Percentiles rank a stretch among this genome's conserved stretches.
These are phyloP conservation scores for Liopterus haemorrhoidalis DNA, from an alignment of 2,888 invertebrate species.

Conservation along the genomic window DNA sequence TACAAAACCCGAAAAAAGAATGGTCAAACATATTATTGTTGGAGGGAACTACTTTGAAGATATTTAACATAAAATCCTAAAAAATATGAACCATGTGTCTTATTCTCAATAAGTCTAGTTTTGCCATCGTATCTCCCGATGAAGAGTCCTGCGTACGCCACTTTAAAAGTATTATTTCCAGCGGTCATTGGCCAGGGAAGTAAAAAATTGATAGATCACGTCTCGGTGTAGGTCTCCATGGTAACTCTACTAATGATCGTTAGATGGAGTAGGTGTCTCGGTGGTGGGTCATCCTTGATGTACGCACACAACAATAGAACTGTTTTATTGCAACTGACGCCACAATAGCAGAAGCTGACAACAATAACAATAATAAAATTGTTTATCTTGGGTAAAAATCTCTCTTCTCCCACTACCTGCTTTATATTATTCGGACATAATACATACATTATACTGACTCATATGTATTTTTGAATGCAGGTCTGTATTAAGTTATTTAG, in stretches of 20 bases:
- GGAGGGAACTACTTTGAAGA: too few relatives aligned
- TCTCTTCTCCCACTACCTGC: conserved; percentile 28
- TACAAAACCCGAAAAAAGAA: too few relatives aligned
- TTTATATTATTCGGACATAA: conserved; percentile 30
- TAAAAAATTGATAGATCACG: too few relatives aligned
- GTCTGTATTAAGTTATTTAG: conserved; percentile 1
- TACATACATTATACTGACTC: conserved; percentile 20
- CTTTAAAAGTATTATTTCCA: background rate
- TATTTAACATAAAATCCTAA: too few relatives aligned
- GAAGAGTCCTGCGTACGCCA: too few relatives aligned
- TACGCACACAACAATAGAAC: conserved; percentile 37
- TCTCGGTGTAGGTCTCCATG: too few relatives aligned
- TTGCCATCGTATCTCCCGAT: too few relatives aligned
- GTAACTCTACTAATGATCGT: background rate
- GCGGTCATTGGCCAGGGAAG: background rate
- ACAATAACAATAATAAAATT: conserved; percentile 39
- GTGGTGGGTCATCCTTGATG: conserved; percentile 33
- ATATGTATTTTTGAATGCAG: too few relatives aligned
- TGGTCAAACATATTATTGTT: too few relatives aligned
- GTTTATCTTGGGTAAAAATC: conserved; percentile 34
- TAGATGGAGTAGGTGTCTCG: conserved; percentile 31
- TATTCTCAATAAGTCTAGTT: too few relatives aligned
- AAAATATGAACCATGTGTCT: too few relatives aligned
- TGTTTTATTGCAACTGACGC: conserved; percentile 36
- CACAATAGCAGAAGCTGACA: conserved; percentile 38